Evolutionary conservation across 2,797 vertebrate genomes (phyloP).

Genomic region (Amazonetta brasiliensis): DNA sequence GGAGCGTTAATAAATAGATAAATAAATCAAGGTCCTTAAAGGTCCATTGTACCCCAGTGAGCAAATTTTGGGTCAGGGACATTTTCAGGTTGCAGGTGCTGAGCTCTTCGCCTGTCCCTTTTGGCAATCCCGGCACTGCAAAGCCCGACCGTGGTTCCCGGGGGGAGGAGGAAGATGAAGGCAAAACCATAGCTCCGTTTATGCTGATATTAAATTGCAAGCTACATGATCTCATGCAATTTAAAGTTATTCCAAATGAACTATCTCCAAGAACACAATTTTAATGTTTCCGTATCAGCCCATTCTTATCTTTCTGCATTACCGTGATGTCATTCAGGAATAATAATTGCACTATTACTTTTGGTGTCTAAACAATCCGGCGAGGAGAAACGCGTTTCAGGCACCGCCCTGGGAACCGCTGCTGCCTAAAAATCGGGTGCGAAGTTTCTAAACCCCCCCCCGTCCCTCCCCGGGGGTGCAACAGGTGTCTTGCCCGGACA

Average conservation of each 20-base stretch:
- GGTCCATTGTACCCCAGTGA: neutral
- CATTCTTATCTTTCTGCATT: constrained; percentile 32
- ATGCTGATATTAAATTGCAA: constrained; percentile 6
- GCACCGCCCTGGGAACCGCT: neutral
- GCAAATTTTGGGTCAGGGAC: neutral
- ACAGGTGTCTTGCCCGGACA: neutral
- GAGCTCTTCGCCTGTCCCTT: neutral
- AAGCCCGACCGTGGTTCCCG: neutral
- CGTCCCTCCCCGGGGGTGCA: neutral
- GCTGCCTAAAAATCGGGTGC: rapidly evolving
- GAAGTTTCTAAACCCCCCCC: neutral
- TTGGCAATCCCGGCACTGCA: neutral
- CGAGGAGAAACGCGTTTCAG: neutral
- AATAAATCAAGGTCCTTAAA: neutral
- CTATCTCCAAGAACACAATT: constrained; percentile 50
- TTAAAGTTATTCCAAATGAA: constrained; percentile 58
- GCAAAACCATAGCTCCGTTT: constrained; percentile 29
- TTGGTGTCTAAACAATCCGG: constrained; percentile 44
- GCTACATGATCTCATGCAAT: constrained; percentile 58
- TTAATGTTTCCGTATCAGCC: constrained; percentile 27
- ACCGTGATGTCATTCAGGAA: constrained; percentile 41
- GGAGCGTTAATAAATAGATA: neutral
- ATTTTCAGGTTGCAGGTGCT: neutral
- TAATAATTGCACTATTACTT: constrained; percentile 41
- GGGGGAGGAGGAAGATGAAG: neutral